Evolutionary conservation across 2,888 invertebrate species (phyloP), one percentile per base, ranked within the genome.

Genomic region (Vandiemenella viatica): DNA sequence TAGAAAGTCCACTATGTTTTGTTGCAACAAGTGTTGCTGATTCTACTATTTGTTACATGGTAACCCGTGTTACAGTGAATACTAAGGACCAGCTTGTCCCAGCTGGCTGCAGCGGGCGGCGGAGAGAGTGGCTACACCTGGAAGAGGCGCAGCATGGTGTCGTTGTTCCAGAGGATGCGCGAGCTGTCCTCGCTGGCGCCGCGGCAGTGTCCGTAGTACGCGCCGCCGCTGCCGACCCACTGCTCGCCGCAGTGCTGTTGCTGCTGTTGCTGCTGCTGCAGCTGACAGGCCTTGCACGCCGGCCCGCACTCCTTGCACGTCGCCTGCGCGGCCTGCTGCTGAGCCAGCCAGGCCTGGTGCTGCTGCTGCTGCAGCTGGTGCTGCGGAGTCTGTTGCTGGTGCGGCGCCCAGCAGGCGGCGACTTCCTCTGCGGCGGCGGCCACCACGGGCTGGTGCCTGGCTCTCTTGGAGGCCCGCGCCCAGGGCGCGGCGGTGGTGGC

Each of bases 231-330:
- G n/a, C n/a, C n/a, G n/a, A n/a, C n/a, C 41, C 43, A 23, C 49
- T 47, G 48, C 43, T 38, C 23, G n/a, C n/a, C n/a, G n/a, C n/a
- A n/a, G n/a, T n/a, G n/a, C 46, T 16, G 44, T 46, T 54, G 55
- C 20, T 60, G 62, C 22, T 62, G 64, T 2, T 59, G 59, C 37
- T 60, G 60, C 15, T 62, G 62, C 21, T 64, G 63, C 40, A 40
- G 53, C 19, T 46, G 56, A 20, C 49, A 54, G 26, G 50, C 50
- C 38, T 43, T 56, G 49, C 1, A 57, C 43, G 55, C 63, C 18
- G 60, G 60, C 7, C 49, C 44, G 37, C 50, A 50, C 4, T 45
- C 46, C 38, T 45, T 50, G 38, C 50, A 50, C 20, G 41, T 52
- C 55, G 60, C 47, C 37, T 44, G 52, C 21, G 22, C 54, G 8